These are phyloP conservation scores for Sarcophaga carnaria DNA, from an alignment of 2,888 invertebrate genomes.

Conservation along the genomic window DNA sequence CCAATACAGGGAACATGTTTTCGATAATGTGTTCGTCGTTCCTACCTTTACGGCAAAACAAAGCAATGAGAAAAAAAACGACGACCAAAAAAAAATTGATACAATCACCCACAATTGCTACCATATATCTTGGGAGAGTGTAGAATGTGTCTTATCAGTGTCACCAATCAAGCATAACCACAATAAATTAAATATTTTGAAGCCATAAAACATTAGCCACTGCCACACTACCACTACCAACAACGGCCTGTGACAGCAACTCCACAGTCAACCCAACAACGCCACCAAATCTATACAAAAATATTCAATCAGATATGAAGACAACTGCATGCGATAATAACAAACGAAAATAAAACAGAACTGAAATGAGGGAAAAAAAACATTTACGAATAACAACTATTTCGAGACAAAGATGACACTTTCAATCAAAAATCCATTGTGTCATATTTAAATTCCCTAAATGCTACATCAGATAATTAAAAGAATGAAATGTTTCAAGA, in stretches of 20 bases:
- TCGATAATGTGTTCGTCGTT: slow-evolving; percentile 22
- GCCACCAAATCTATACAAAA: slow-evolving; percentile 1
- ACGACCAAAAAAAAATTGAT: slow-evolving; percentile 39
- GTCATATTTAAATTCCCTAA: slow-evolving; percentile 44
- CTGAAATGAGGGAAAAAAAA: not conserved
- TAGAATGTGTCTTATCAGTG: slow-evolving; percentile 66
- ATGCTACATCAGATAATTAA: slow-evolving; percentile 20
- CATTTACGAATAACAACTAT: slow-evolving; percentile 7
- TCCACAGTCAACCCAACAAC: slow-evolving; percentile 3
- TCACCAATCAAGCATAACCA: slow-evolving; percentile 65
- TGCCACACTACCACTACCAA: slow-evolving; percentile 14
- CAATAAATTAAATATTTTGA: slow-evolving; percentile 66
- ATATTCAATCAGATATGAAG: slow-evolving; percentile 38
- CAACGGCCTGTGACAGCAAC: not conserved
- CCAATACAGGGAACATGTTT: slow-evolving; percentile 20
- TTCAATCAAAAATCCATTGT: slow-evolving; percentile 54
- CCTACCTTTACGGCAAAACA: slow-evolving; percentile 23
- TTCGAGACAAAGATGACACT: slow-evolving; percentile 48
- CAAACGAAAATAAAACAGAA: too few species aligned
- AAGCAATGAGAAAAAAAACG: not conserved
- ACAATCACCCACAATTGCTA: slow-evolving; percentile 63
- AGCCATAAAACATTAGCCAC: slow-evolving; percentile 63
- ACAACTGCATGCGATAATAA: not conserved
- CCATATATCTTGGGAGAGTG: slow-evolving; percentile 51
- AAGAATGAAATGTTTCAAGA: not conserved